Evolutionary conservation across 1,140 invertebrate genomes (phyloP), one percentile per base, ranked within the genome.

Genomic region (Eurytemora carolleeae): DNA sequence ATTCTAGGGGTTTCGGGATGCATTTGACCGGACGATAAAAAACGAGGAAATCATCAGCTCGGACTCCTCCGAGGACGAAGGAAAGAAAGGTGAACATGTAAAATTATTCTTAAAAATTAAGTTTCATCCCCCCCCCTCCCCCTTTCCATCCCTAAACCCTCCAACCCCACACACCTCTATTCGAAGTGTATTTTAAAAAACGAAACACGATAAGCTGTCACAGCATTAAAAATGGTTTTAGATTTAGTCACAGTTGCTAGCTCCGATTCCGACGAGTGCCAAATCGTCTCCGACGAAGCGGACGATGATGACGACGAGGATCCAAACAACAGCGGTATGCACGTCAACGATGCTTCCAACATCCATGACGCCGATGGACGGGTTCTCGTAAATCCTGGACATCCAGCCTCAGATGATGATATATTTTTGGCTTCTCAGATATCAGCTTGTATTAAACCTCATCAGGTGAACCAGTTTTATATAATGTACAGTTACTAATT

Each of bases 361-460:
- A 73, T 84, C 63, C 86, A 87, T 2, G 90, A 98, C 75, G 84
- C 87, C 61, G 80, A 90, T 69, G 94, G 94, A 1, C 76, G 87
- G 53, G 89, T 98, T 19, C 74, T 96, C 24, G 85, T 98, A 22
- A 98, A 98, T 72, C 83, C 96, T 53, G 92, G 88, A n/a, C 92
- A 97, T 75, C 85, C 89, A 0, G 80, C 85, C 53, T 82, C 82
- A 58, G 95, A 99, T 69, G 82, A 84, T 20, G 93, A 95, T 70
- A 85, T 98, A 54, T 98, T 85, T 72, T 76, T 98, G 26, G 86
- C 92, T 3, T 85, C 87, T 1, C 91, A 97, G 71, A 85, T 98
- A 57, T 86, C 89, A 0, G 78, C 82, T 66, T 79, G 87, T 57
- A 90, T 98, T 26, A 98, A 98, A 76, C 90, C 93, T 2, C 94